These are phyloP conservation scores for Cirrhinus molitorella DNA, from an alignment of 2,797 vertebrate genomes.

Conservation along the genomic window DNA sequence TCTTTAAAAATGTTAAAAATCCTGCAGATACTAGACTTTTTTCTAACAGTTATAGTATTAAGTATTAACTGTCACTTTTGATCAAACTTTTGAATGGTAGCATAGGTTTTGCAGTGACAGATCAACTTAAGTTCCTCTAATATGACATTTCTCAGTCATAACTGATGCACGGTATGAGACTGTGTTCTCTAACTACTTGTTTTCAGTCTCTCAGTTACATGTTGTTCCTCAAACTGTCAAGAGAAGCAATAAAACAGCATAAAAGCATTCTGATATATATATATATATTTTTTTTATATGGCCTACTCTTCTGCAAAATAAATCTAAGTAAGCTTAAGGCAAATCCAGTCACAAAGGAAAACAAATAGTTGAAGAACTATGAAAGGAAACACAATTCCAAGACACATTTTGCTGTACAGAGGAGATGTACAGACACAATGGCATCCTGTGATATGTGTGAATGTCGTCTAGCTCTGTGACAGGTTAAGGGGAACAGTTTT, in stretches of 20 bases:
- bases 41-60: too few relatives aligned
- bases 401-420: not conserved
- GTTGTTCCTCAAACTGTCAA: slow-evolving; percentile 4
- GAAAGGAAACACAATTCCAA: not conserved
- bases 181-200: not conserved
- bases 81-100: not conserved
- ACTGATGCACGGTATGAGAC: not conserved
- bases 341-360: slow-evolving; percentile 25
- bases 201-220: not conserved
- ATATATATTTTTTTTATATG: not conserved
- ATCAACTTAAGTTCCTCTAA: too few relatives aligned
- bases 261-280: not conserved
- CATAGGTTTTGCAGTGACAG: not conserved
- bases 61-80: not conserved
- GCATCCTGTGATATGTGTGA: not conserved
- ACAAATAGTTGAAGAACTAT: not conserved
- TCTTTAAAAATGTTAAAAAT: too few relatives aligned
- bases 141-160: not conserved
- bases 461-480: not conserved
- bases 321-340: not conserved
- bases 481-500: not conserved
- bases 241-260: not conserved
- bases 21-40: too few relatives aligned
- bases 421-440: not conserved
- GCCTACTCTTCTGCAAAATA: slow-evolving; percentile 8